phyloP scores from a whole-genome alignment of 2,888 invertebrate genomes.

The Stenolophus ochropezus region DNA sequence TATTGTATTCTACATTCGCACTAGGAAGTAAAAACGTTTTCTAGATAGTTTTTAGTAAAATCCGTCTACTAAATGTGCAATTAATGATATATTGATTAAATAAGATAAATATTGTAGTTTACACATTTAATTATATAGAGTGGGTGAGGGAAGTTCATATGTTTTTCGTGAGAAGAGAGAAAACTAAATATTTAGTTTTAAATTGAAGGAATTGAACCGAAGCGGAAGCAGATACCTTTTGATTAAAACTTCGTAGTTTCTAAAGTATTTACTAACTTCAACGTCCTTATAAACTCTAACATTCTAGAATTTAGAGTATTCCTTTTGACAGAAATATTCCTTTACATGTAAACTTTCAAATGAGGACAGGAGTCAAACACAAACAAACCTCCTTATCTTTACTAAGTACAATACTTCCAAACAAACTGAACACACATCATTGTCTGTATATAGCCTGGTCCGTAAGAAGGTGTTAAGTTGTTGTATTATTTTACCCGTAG shows the following conservation, averaged over 20 bases:
- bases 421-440: not conserved
- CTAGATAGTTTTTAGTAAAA: no score
- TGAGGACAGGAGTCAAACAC: conserved; percentile 10
- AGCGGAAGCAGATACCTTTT: conserved; percentile 9
- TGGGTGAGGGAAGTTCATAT: no score
- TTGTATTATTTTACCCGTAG: not conserved
- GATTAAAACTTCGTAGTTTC: conserved; percentile 8
- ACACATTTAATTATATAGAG: no score
- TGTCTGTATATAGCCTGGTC: not conserved
- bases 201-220: conserved; percentile 8
- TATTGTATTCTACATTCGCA: no score
- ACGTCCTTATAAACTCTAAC: not conserved
- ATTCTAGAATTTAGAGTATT: not conserved
- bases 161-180: not conserved
- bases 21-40: no score
- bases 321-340: not conserved
- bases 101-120: no score
- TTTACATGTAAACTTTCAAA: conserved; percentile 21
- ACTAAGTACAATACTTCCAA: not conserved
- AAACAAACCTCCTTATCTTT: conserved; percentile 13
- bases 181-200: conserved; percentile 4
- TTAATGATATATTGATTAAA: no score
- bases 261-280: conserved; percentile 2
- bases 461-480: not conserved
- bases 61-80: no score